These are phyloP conservation scores for Protobothrops flavoviridis DNA, from an alignment of 2,113 vertebrate species.

Conservation along the genomic window DNA sequence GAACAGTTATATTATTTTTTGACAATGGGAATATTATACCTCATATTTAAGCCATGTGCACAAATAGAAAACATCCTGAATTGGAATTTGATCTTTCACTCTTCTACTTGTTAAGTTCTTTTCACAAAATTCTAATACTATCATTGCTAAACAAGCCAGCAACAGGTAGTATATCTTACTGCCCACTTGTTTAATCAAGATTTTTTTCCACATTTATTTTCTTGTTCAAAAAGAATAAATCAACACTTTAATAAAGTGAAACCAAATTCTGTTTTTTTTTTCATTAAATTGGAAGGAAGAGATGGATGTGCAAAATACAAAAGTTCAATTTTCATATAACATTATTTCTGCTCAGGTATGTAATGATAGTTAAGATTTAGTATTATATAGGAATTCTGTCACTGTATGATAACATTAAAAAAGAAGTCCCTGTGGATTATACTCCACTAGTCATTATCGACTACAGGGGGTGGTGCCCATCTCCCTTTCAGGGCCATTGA, in stretches of 20 bases:
- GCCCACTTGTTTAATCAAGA: not conserved
- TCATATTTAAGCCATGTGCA: not conserved
- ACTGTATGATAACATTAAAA: not conserved
- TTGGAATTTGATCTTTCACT: not conserved
- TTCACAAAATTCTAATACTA: not conserved
- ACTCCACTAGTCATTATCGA: not conserved
- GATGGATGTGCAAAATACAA: not conserved
- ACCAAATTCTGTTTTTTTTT: not conserved
- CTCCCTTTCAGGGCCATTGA: not conserved
- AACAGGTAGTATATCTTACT: not conserved
- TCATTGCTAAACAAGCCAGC: not conserved
- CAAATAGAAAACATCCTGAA: not conserved
- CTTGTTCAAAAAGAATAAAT: not conserved
- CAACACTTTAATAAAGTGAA: not conserved
- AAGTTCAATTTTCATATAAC: not conserved
- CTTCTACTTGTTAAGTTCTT: not conserved
- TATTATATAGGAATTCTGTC: not conserved
- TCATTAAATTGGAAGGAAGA: not conserved
- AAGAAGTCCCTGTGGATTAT: not conserved
- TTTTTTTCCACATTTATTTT: not conserved
- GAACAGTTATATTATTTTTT: not conserved
- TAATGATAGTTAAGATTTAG: not conserved
- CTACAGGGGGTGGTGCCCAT: not conserved
- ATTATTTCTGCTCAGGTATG: not conserved
- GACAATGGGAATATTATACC: not conserved